These are phyloP conservation scores for Zosterops borbonicus DNA, from an alignment of 2,113 vertebrate genomes.

Conservation along the genomic window DNA sequence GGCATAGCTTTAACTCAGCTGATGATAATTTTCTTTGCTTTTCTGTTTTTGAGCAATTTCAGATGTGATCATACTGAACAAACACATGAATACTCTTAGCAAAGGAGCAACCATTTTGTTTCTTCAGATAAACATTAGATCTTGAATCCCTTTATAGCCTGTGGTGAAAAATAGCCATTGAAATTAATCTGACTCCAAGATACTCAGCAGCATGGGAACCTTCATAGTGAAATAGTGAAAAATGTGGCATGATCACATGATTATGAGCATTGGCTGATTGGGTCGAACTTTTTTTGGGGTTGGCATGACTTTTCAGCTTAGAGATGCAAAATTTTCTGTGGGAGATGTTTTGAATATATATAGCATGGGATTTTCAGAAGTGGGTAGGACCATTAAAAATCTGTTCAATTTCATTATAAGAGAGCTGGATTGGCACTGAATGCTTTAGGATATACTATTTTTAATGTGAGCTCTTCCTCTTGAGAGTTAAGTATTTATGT, in stretches of 20 bases:
- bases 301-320: background rate
- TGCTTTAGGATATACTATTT: background rate
- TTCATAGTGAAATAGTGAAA: background rate
- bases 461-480: background rate
- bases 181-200: background rate
- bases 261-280: background rate
- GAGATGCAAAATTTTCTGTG: background rate
- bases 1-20: background rate
- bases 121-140: background rate
- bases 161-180: background rate
- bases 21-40: constrained; percentile 37
- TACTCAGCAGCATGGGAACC: background rate
- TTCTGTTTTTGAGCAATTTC: constrained; percentile 27
- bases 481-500: background rate
- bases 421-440: background rate
- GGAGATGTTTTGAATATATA: background rate
- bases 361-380: background rate
- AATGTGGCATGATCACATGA: background rate
- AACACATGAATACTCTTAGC: background rate
- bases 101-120: constrained; percentile 5
- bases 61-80: background rate
- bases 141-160: background rate
- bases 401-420: background rate
- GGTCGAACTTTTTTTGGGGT: background rate
- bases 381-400: background rate